Percentiles rank a stretch among this genome's conserved stretches.
Evolutionary conservation across 1,140 invertebrate species (phyloP).

Genomic region (Thrips palmi): DNA sequence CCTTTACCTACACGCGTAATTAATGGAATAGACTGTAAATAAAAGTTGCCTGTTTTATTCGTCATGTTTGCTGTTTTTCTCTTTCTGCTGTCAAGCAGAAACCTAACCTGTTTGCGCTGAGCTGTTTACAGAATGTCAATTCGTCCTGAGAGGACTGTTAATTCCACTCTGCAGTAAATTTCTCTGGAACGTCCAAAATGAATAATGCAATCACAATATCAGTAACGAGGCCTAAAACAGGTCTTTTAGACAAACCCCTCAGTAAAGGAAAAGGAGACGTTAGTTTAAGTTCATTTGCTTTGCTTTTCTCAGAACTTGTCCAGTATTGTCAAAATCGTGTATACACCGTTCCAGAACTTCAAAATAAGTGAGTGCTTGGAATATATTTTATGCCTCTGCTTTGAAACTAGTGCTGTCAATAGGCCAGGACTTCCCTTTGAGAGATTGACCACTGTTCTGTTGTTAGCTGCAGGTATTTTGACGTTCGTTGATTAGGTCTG

Average conservation of each 20-base stretch:
- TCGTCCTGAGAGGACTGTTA: no score
- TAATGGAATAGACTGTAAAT: no score
- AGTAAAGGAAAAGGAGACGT: constrained; percentile 85
- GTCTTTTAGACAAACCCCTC: constrained; percentile 79
- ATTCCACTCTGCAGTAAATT: no score
- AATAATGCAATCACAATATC: constrained; percentile 19
- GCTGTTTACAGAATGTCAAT: no score
- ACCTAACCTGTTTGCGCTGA: no score
- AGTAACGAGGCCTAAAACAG: constrained; percentile 41
- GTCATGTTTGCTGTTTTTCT: no score
- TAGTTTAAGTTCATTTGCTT: constrained; percentile 79
- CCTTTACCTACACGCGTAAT: no score
- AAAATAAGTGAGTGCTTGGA: constrained; percentile 53
- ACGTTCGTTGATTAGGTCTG: not conserved
- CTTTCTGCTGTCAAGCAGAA: no score
- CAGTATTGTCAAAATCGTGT: constrained; percentile 95
- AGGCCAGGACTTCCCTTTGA: no score
- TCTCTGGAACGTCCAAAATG: no score
- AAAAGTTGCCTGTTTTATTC: no score
- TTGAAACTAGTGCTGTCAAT: not conserved
- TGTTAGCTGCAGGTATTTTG: constrained; percentile 7
- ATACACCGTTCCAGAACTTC: constrained; percentile 84
- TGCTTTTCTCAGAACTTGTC: constrained; percentile 94
- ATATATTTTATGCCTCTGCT: not conserved
- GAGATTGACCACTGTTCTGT: not conserved